Evolutionary conservation across 2,113 vertebrate species (phyloP).

Genomic region (Vulpes ferrilata): DNA sequence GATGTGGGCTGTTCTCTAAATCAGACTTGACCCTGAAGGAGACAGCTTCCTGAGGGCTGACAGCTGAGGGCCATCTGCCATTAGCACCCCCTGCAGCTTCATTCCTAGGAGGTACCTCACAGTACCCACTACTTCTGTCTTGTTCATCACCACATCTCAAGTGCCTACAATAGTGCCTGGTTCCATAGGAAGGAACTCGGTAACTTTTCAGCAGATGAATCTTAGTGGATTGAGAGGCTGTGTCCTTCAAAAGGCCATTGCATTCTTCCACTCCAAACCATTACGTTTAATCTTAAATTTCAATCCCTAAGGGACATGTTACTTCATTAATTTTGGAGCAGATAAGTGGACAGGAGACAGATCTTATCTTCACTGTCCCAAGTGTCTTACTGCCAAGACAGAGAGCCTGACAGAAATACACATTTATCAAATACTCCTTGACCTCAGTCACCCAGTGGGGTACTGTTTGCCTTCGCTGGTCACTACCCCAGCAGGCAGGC

Average conservation of each 20-base stretch:
- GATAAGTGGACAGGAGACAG: not conserved
- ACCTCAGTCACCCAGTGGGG: too few relatives aligned
- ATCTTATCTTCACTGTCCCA: not conserved
- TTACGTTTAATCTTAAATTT: not conserved
- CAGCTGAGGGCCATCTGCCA: not conserved
- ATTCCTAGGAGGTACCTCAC: not conserved
- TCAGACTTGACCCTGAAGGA: not conserved
- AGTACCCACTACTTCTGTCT: not conserved
- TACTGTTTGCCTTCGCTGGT: not conserved
- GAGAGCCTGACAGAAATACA: not conserved
- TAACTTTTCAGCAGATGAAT: not conserved
- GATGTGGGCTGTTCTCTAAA: not conserved
- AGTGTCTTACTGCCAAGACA: not conserved
- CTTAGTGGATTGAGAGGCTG: not conserved
- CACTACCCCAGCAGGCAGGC: fast-evolving
- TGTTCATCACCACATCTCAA: not conserved
- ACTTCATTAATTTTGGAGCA: not conserved
- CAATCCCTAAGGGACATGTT: not conserved
- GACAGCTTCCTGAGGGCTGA: not conserved
- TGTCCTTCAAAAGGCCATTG: not conserved
- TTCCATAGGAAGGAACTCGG: not conserved
- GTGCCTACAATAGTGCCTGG: not conserved
- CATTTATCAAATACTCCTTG: not conserved
- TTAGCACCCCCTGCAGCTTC: not conserved
- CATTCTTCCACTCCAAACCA: not conserved